Percentiles rank a stretch among this genome's conserved stretches.
Conservation (phyloP, 2,888 invertebrate species). For the Crocallis elinguaria region DNA sequence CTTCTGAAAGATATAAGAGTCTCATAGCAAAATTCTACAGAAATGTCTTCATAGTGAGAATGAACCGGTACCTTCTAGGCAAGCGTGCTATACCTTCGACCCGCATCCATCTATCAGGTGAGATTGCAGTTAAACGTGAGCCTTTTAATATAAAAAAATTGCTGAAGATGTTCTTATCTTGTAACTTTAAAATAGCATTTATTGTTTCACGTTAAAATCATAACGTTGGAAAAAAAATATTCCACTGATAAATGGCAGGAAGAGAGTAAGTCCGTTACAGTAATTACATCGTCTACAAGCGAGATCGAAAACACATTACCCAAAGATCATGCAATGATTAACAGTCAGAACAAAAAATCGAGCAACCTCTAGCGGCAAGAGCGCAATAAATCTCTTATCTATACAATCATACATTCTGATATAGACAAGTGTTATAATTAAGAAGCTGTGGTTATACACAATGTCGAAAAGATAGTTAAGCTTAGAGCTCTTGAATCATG, state of each 20-base stretch:
- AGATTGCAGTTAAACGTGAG: too few species aligned
- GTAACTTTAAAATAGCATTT: too few species aligned
- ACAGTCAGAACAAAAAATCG: constrained; percentile 77
- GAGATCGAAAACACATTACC: constrained; percentile 72
- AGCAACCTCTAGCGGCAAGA: constrained; percentile 70
- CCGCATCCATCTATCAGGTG: too few species aligned
- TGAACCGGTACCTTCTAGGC: too few species aligned
- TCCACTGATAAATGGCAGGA: constrained; percentile 28
- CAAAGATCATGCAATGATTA: constrained; percentile 77
- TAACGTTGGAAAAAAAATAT: not conserved
- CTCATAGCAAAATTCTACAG: too few species aligned
- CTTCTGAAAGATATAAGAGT: too few species aligned
- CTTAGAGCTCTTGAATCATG: too few species aligned
- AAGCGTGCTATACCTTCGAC: too few species aligned
- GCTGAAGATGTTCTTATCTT: too few species aligned
- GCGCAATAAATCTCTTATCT: constrained; percentile 76
- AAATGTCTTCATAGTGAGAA: too few species aligned
- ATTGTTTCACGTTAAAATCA: too few species aligned
- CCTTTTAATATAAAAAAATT: too few species aligned
- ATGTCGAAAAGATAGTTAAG: constrained; percentile 37
- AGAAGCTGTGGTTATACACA: constrained; percentile 57
- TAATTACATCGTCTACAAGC: constrained; percentile 50
- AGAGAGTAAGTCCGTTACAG: constrained; percentile 43
- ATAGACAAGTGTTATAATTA: constrained; percentile 82
- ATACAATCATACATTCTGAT: constrained; percentile 69